Evolutionary conservation across 2,888 invertebrate genomes (phyloP), one percentile per base, ranked within the genome.

Genomic region (Chrysopilus asiliformis): DNA sequence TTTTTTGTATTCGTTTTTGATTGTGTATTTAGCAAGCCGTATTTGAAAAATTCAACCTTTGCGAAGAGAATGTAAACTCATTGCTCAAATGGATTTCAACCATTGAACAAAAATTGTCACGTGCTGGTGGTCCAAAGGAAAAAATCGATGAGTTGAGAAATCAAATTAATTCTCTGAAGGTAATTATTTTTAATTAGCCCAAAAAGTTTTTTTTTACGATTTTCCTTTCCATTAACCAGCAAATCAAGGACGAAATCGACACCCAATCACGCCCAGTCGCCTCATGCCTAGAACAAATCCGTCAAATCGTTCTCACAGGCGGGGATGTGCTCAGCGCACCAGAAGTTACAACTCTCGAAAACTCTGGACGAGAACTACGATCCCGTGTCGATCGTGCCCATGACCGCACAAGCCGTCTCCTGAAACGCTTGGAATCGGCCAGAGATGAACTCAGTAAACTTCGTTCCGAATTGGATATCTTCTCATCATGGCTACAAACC

Each of bases 291-390:
- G 90, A 91, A 55, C 87, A 90, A 68, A 83, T 89, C 8, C 79
- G 89, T 38, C 87, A 90, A 55, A 74, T 93, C 31, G 84, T 90
- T 4, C 71, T 87, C 3, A 87, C 89, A 14, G 90, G 89, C 1
- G 81, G 85, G 20, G 91, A 93, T 50, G 82, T 89, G n/a, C 68
- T 94, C 5, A 89, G 90, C 4, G 81, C 85, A 44, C 91, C 91
- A 48, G 91, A 93, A 70, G 79, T 91, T 22, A 76, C 82, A 20
- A 79, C 80, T 16, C 66, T 93, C 45, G 90, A 91, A 64, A 83
- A 85, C 50, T 83, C 84, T 47, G 86, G 86, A 10, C 76, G 86
- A 25, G 81, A 80, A 43, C 65, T 93, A 45, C 84, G 85, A 49
- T 77, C 77, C 20, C 75, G 89, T 25, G 86, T 79, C 47, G 87